Conservation (phyloP, 2,888 invertebrate genomes). For the Punctoribates punctum region DNA sequence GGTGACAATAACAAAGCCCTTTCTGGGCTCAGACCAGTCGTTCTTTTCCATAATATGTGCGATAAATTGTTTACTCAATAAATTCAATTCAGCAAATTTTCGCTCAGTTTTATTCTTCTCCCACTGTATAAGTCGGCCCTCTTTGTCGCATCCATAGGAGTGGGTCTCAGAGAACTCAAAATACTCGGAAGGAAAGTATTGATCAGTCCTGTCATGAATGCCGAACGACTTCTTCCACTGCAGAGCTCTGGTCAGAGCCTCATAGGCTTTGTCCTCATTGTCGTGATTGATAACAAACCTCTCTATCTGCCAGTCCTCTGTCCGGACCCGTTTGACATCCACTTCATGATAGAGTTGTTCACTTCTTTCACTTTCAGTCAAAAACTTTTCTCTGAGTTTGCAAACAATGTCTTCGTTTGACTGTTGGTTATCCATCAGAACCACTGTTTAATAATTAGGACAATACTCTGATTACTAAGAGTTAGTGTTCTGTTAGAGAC, state of each 20-base stretch:
- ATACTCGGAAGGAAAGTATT: slow-evolving; percentile 39
- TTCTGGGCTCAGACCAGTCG: not conserved
- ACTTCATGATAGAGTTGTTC: slow-evolving; percentile 35
- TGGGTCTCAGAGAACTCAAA: slow-evolving; percentile 36
- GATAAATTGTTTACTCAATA: not conserved
- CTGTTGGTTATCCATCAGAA: no score
- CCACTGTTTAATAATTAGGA: no score
- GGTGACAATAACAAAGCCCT: slow-evolving; percentile 16
- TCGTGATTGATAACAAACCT: slow-evolving; percentile 9
- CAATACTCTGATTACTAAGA: no score
- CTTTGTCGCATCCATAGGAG: slow-evolving; percentile 24
- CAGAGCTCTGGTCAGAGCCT: slow-evolving; percentile 28
- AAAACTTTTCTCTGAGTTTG: not conserved
- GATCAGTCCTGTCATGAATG: slow-evolving; percentile 29
- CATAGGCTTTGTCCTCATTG: slow-evolving; percentile 17
- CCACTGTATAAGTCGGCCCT: slow-evolving; percentile 34
- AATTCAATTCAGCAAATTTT: not conserved
- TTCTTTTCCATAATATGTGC: slow-evolving; percentile 26
- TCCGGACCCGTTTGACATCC: slow-evolving; percentile 37
- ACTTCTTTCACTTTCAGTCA: not conserved
- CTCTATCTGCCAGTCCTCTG: slow-evolving; percentile 38
- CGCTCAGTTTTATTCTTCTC: slow-evolving; percentile 14
- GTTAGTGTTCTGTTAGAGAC: no score
- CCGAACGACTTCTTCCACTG: slow-evolving; percentile 42
- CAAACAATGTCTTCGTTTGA: not conserved